Base-by-base conservation (phyloP, 2,888 invertebrate species). In the Pachycephus smyrnensis region DNA sequence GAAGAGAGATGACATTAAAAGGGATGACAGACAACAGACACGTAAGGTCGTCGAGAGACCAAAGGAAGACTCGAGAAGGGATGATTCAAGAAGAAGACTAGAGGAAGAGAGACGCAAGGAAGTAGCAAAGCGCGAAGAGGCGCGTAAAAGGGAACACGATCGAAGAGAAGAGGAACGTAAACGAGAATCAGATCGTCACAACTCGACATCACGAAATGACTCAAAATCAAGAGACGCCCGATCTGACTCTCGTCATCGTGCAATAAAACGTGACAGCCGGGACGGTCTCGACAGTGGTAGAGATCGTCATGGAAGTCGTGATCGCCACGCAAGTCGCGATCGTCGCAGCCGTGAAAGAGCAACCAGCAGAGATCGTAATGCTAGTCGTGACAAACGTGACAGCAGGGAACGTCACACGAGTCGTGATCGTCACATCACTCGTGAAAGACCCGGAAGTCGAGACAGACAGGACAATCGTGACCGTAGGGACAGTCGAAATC, bases 21-120 rank as follows among this genome's bases (percentile, higher is more conserved):
- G 94, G 90, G 92, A 93, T 85, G 91, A 93, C 85, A 88, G 92
- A n/a, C n/a, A 4, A 90, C 81, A 91, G 90, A 68, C 92, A 90
- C 77, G 85, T 33, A 81, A 84, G 76, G 91, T 92, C 77, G 89
- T 91, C 80, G 90, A 92, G 85, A 92, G 75, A 91, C 91, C 81
- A 88, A 93, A 80, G 90, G 92, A 89, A 76, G 88, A 92, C 78
- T 88, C 88, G 85, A 93, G 90, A 90, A 92, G 89, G 85, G 93
- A 87, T 87, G 92, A 89, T 85, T 79, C 77, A 40, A 84, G 84
- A 73, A 89, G 84, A 78, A 88, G 88, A 73, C 30, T 81, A 11
- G 90, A 92, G 85, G 91, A 94, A 82, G 89, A 90, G 37, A 88
- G 88, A 77, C 89, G 88, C 73, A 90, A 88, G 87, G 85, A 92